These are phyloP conservation scores for Seladonia tumulorum DNA, from an alignment of 2,888 invertebrate genomes.

Conservation along the genomic window DNA sequence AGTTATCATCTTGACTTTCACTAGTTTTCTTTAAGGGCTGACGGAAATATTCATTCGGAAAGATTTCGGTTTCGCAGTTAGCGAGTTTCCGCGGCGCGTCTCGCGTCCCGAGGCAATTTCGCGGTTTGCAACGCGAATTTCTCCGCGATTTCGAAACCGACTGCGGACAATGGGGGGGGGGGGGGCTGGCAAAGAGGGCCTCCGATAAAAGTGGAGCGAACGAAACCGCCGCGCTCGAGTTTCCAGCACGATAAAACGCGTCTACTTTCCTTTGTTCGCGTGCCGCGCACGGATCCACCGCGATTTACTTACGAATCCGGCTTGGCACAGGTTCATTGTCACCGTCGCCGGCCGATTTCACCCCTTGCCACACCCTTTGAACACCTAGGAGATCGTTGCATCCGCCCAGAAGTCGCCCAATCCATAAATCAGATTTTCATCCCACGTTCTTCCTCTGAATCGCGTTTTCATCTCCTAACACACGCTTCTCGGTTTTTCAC, in stretches of 20 bases:
- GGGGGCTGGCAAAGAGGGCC: constrained; percentile 19
- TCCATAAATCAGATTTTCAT: too few species aligned
- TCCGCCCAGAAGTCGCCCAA: too few species aligned
- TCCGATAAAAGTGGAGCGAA: constrained; percentile 45
- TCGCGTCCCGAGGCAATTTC: neutral
- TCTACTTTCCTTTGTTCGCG: constrained; percentile 27
- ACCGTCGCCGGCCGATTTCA: neutral
- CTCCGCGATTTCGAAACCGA: constrained; percentile 48
- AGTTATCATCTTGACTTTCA: too few species aligned
- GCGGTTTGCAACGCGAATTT: constrained; percentile 26
- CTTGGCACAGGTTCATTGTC: neutral
- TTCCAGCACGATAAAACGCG: constrained; percentile 29
- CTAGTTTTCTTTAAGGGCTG: too few species aligned
- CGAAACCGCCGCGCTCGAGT: constrained; percentile 24
- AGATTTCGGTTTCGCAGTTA: neutral
- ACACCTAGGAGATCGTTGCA: neutral
- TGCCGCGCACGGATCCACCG: neutral
- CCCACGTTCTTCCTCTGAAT: too few species aligned
- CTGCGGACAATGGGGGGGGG: constrained; percentile 38
- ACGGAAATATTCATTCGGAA: too few species aligned
- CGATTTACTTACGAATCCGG: constrained; percentile 10
- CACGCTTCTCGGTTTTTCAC: too few species aligned
- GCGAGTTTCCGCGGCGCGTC: neutral
- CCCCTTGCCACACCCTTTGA: neutral
- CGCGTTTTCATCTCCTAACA: too few species aligned